These are phyloP conservation scores for Andinoacara biseriatus DNA, from an alignment of 2,113 vertebrate species.

Conservation along the genomic window DNA sequence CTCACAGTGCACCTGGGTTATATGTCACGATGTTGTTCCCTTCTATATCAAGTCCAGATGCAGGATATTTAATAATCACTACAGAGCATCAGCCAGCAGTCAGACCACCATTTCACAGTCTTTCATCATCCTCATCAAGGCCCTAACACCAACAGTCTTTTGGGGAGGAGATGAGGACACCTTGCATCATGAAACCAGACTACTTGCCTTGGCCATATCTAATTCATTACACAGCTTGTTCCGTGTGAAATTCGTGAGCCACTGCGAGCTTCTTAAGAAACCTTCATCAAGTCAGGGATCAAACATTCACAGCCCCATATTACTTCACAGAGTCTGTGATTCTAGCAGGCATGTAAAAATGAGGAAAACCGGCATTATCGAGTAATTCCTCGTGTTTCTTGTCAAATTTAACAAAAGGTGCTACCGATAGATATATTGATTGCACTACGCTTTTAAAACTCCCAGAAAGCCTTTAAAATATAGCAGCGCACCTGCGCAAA, in stretches of 20 bases:
- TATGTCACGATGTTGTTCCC: neutral
- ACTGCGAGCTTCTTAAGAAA: slow-evolving; percentile 19
- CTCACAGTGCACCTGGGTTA: neutral
- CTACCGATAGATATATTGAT: neutral
- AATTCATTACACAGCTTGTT: slow-evolving; percentile 42
- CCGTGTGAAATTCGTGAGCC: slow-evolving; percentile 10
- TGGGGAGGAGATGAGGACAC: slow-evolving; percentile 50
- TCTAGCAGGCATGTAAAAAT: neutral
- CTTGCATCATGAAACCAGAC: slow-evolving; percentile 51
- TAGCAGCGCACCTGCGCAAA: neutral
- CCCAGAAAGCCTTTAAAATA: neutral
- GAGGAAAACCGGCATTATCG: neutral
- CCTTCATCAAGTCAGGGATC: slow-evolving; percentile 18
- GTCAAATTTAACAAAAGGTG: neutral
- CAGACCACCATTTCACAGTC: slow-evolving; percentile 58
- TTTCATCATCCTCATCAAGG: slow-evolving; percentile 74
- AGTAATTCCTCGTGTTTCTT: neutral
- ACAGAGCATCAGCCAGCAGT: slow-evolving; percentile 38
- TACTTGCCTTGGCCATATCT: slow-evolving; percentile 30
- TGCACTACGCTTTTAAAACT: neutral
- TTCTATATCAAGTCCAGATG: neutral
- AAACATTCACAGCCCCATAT: slow-evolving; percentile 15
- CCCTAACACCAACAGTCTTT: slow-evolving; percentile 19
- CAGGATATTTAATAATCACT: slow-evolving; percentile 44
- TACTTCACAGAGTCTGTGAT: slow-evolving; percentile 18